These are phyloP conservation scores for Oreochromis tanganicae DNA, from an alignment of 2,113 vertebrate species.

Conservation along the genomic window DNA sequence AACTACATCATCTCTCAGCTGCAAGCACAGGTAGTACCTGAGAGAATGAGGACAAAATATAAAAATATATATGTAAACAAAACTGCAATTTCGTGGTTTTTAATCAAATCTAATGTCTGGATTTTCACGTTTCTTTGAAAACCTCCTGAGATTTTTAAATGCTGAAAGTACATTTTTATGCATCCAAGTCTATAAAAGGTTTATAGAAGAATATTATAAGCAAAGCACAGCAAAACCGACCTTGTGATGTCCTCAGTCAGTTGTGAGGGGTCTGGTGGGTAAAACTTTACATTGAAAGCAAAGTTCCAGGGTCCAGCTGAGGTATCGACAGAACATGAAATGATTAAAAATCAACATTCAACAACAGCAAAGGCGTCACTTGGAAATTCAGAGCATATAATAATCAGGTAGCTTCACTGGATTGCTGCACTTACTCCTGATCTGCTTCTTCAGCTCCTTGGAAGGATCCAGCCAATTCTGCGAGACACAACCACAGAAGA, in stretches of 20 bases:
- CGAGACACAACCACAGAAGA: conserved; percentile 35
- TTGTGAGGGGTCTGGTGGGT: conserved; percentile 93
- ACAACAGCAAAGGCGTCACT: neutral
- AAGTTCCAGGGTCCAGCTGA: conserved; percentile 95
- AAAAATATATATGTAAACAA: neutral
- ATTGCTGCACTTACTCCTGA: conserved; percentile 82
- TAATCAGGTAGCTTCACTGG: neutral
- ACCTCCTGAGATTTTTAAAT: neutral
- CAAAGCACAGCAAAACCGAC: conserved; percentile 52
- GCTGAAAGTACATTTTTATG: neutral
- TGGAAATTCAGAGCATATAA: neutral
- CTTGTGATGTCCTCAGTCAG: conserved; percentile 97
- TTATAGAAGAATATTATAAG: neutral
- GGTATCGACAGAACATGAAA: conserved; percentile 15
- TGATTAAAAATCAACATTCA: neutral
- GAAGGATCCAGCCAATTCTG: conserved; percentile 95
- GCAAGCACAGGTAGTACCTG: conserved; percentile 96
- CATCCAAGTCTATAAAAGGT: neutral
- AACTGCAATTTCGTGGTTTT: neutral
- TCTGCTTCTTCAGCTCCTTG: conserved; percentile 97
- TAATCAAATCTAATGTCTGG: neutral
- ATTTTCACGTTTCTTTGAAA: neutral
- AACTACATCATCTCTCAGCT: conserved; percentile 90
- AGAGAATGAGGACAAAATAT: neutral
- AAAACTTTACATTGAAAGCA: conserved; percentile 97